Base-by-base conservation (phyloP, 2,888 invertebrate species). In the Macrophya annulata region DNA sequence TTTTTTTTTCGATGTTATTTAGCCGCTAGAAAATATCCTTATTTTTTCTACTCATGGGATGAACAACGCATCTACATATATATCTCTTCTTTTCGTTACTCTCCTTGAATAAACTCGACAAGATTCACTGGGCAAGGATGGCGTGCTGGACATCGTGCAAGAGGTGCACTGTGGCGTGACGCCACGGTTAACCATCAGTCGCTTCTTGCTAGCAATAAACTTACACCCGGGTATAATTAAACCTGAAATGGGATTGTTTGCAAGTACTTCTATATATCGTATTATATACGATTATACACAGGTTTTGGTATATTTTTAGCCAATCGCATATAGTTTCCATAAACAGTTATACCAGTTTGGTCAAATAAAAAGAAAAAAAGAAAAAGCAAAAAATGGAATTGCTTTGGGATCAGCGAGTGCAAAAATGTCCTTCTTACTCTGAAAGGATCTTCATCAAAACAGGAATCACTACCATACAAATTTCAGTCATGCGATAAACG, bases 171-270 rank as follows among this genome's bases (percentile, higher is more conserved):
- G 71, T 68, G 84, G 43, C 86, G 86, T 90, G 87, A 90, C 90
- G 91, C 89, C 89, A 90, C 91, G 90, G 89, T 86, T 89, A 90
- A 89, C 86, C 88, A 86, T 88, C 88, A 86, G 85, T 88, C 85
- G 83, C 85, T 85, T 88, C 88, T 87, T 86, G 81, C 85, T 87
- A 86, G 88, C 88, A 87, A 90, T 90, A 89, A 90, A 90, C 89
- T 89, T 89, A 88, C 88, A 87, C 88, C 84, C 86, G 84, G 87
- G 87, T 89, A 89, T 90, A 91, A 91, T 92, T 91, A 91, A 90
- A 89, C 88, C 89, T 86, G 88, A 90, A 91, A 91, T 90, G 89
- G 88, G 88, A 90, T 90, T 90, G 88, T 91, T 89, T 89, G 89
- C 88, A 87, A 89, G 43, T 81, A 59, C 6, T 3, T 62, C n/a